Evolutionary conservation across 2,888 invertebrate species (phyloP), one percentile per base, ranked within the genome.

Genomic region (Conistra vaccinii): DNA sequence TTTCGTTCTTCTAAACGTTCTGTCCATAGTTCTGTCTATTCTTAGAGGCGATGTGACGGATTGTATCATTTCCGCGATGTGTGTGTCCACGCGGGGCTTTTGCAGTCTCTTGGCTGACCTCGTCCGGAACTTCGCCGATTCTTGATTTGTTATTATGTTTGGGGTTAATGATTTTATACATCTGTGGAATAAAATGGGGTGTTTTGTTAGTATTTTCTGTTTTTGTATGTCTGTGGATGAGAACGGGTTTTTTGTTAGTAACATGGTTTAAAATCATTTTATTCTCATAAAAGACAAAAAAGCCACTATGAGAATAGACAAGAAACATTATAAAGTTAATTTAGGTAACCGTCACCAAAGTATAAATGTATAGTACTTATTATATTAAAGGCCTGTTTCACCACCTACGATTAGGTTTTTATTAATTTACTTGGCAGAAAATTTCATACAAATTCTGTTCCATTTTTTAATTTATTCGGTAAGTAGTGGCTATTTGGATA

Each of bases 111-210:
- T 95, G 0, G 94, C 93, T 0, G 95, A 93, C 1, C 95, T 84
- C 20, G 95, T 95, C 0, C 93, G 87, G 78, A 92, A 93, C 53
- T 95, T 95, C 0, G 94, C 93, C 0, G 95, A 94, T 23, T 95
- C 95, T 42, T 93, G 94, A 23, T 81, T 90, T 0, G 87, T 78
- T 0, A 91, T 78, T 3, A 91, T 66, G 80, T 89, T 92, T 0
- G 96, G 96, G 0, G 96, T 95, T 42, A 96, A 78, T 0, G 96
- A 94, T 78, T 96, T 95, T 86, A 96, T 94, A 81, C 94, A 96
- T 85, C 96, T 96, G 93, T 7, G 84, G 7, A 74, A 20, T n/a
- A 66, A 32, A 53, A 42, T 26, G 23, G 4, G 1, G 1, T 14
- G 10, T 0, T 23, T 42, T 62, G 39, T 68, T 62, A 62, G 68